Conservation (phyloP, 2,888 invertebrate species). For the Folsomia manolachei region DNA sequence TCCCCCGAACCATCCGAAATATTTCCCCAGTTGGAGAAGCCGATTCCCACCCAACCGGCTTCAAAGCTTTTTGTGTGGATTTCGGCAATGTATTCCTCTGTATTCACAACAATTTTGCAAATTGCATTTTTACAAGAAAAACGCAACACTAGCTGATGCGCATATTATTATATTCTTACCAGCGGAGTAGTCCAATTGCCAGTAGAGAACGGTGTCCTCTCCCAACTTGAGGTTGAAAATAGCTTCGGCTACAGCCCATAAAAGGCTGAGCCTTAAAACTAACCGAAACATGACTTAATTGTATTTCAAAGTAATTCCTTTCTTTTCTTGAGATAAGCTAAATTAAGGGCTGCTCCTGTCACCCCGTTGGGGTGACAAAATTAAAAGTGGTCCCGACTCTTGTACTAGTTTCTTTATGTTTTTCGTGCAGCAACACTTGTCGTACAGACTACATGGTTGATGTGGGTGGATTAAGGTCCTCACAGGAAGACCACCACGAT, state of each 20-base stretch:
- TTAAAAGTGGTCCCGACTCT: too few relatives aligned
- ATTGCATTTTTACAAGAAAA: too few relatives aligned
- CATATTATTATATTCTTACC: conserved; percentile 39
- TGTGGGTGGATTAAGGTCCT: background rate
- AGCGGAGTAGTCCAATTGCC: conserved; percentile 47
- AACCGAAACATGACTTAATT: conserved; percentile 32
- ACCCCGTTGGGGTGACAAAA: too few relatives aligned
- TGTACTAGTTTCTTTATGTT: too few relatives aligned
- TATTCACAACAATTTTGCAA: background rate
- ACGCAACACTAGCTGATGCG: background rate
- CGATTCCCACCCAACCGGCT: conserved; percentile 47
- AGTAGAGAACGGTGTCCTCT: conserved; percentile 44
- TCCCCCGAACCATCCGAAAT: conserved; percentile 49
- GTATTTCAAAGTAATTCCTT: too few relatives aligned
- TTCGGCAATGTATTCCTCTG: conserved; percentile 49
- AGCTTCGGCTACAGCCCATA: conserved; percentile 47
- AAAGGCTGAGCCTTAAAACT: conserved; percentile 40
- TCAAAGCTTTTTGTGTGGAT: conserved; percentile 42
- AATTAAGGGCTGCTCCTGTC: too few relatives aligned
- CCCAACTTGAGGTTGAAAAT: conserved; percentile 45
- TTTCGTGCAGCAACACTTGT: too few relatives aligned
- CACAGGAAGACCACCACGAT: background rate
- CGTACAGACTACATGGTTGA: background rate
- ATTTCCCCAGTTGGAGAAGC: conserved; percentile 47
- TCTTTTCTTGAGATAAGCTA: too few relatives aligned